phyloP scores from a whole-genome alignment of 2,113 vertebrate species.

The Rhipidura dahli region DNA sequence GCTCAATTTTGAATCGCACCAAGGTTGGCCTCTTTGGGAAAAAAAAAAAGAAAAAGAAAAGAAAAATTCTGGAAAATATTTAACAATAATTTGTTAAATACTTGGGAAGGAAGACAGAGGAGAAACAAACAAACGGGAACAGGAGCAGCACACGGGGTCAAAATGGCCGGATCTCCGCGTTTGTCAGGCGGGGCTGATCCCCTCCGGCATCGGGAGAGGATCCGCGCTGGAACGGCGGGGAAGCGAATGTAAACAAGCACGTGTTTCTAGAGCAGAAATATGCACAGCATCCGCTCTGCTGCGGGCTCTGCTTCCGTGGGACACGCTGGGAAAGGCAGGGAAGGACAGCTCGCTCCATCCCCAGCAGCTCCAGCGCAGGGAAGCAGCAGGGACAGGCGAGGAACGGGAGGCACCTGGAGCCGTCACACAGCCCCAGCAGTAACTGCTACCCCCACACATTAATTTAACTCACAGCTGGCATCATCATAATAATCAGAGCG shows the following conservation, averaged over 20 bases:
- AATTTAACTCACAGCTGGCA: neutral
- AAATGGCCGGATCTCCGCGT: neutral
- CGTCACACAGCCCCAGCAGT: neutral
- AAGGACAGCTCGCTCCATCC: neutral
- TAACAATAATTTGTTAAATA: neutral
- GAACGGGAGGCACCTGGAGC: rapidly evolving
- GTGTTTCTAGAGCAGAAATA: constrained; percentile 43
- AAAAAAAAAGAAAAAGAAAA: neutral
- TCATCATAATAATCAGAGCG: neutral
- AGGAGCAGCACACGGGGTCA: neutral
- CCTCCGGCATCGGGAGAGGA: neutral
- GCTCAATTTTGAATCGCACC: neutral
- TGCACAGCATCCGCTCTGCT: neutral
- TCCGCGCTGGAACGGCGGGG: neutral
- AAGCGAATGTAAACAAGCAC: constrained; percentile 35
- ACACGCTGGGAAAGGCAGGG: neutral
- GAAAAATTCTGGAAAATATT: neutral
- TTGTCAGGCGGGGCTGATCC: neutral
- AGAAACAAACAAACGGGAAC: neutral
- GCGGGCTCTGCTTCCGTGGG: neutral
- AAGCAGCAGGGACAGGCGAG: neutral
- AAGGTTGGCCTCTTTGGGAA: neutral
- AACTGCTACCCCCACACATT: no score
- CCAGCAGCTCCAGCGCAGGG: neutral
- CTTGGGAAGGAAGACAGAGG: neutral